A percentile compares a stretch with the other conserved stretches of the same genome.
phyloP scores from a whole-genome alignment of 2,888 invertebrate genomes.

The Thecophora atra region DNA sequence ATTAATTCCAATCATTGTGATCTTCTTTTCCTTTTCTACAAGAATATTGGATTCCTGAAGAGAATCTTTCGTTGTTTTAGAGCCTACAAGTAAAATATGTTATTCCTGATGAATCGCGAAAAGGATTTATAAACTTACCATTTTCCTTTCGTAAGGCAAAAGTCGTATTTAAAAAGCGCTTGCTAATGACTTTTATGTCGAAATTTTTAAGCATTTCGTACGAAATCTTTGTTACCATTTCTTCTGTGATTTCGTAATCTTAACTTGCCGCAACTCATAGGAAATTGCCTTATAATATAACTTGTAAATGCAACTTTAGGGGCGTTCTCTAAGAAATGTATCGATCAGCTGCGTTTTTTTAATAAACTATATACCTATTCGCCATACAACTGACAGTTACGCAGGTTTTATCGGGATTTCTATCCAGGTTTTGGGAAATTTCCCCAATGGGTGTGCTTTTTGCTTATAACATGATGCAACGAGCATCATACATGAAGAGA shows the following conservation, averaged over 20 bases:
- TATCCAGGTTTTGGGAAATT: too few relatives aligned
- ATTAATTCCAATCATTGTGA: slow-evolving; percentile 88
- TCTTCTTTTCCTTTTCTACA: slow-evolving; percentile 71
- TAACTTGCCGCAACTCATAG: background rate
- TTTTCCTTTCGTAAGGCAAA: slow-evolving; percentile 46
- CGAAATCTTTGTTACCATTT: slow-evolving; percentile 52
- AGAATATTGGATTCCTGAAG: slow-evolving; percentile 57
- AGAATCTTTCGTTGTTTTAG: background rate
- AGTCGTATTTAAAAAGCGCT: slow-evolving; percentile 49
- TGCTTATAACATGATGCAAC: too few relatives aligned
- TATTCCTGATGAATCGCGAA: background rate
- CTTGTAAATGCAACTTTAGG: background rate
- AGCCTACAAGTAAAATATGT: background rate
- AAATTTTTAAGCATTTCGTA: slow-evolving; percentile 45
- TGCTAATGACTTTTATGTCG: slow-evolving; percentile 42
- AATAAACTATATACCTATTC: too few relatives aligned
- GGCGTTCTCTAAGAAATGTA: background rate
- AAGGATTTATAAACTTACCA: slow-evolving; percentile 3
- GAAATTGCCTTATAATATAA: background rate
- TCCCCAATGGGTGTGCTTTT: too few relatives aligned
- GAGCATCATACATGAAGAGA: too few relatives aligned
- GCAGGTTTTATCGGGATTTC: too few relatives aligned
- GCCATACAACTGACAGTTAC: too few relatives aligned
- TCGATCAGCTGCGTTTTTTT: too few relatives aligned
- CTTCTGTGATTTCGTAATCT: slow-evolving; percentile 3